Percentiles rank a stretch among this genome's conserved stretches.
These are phyloP conservation scores for Tortricodes alternella DNA, from an alignment of 2,888 invertebrate genomes.

Conservation along the genomic window DNA sequence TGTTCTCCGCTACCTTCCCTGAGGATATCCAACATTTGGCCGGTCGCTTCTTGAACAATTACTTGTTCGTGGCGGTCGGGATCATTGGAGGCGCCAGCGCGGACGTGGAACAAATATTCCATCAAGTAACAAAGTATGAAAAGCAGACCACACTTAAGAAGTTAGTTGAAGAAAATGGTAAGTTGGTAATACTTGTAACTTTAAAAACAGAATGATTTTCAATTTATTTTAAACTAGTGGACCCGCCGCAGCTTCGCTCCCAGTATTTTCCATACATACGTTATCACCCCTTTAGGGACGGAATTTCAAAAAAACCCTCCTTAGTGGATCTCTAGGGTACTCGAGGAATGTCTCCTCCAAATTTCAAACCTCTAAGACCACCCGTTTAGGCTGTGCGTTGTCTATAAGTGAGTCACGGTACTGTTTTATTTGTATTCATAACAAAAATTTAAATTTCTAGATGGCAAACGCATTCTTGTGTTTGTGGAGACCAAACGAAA, in stretches of 20 bases:
- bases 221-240: background rate
- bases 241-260: too few species aligned
- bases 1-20: conserved; percentile 99
- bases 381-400: too few species aligned
- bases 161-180: conserved; percentile 83
- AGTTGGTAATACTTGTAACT: conserved; percentile 37
- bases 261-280: too few species aligned
- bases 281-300: too few species aligned
- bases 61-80: conserved; percentile 95
- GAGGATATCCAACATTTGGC: conserved; percentile 97
- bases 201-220: background rate
- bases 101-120: conserved; percentile 93
- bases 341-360: too few species aligned
- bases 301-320: too few species aligned
- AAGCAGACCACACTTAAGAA: conserved; percentile 89
- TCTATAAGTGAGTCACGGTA: too few species aligned
- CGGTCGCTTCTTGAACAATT: conserved; percentile 87
- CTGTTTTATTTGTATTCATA: too few species aligned
- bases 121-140: conserved; percentile 86
- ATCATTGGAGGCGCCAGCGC: conserved; percentile 96
- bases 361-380: too few species aligned
- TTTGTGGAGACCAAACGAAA: conserved; percentile 96
- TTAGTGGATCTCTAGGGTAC: too few species aligned
- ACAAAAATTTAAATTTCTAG: conserved; percentile 40
- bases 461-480: conserved; percentile 85